Evolutionary conservation across 1,140 invertebrate genomes (phyloP).

Genomic region (Metaphire vulgaris): DNA sequence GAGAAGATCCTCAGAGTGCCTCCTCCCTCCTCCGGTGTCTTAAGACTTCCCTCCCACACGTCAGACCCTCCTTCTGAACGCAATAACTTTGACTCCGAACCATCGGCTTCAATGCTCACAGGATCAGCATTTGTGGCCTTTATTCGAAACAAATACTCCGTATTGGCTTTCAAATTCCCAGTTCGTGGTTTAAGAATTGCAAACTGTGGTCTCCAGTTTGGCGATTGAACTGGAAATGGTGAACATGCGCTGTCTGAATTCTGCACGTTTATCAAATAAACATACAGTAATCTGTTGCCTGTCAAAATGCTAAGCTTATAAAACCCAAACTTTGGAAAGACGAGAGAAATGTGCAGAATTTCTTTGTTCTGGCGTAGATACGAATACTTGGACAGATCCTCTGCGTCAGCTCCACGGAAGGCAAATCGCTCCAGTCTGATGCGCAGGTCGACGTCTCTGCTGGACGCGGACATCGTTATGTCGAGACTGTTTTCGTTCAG

Average conservation of each 20-base stretch:
- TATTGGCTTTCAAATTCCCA: background rate
- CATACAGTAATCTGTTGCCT: constrained; percentile 1
- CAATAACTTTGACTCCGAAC: background rate
- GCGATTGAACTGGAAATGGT: constrained; percentile 9
- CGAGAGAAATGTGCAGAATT: constrained; percentile 7
- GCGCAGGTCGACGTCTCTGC: background rate
- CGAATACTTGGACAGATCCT: constrained; percentile 13
- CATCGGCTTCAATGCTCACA: constrained; percentile 5
- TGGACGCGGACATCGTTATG: background rate
- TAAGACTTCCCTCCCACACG: background rate
- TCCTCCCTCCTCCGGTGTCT: background rate
- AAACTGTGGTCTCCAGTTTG: background rate
- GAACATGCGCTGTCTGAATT: constrained; percentile 1
- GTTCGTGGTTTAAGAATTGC: constrained; percentile 13
- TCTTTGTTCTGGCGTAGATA: background rate
- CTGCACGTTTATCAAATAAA: constrained; percentile 26
- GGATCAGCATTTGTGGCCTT: background rate
- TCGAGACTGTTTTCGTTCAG: background rate
- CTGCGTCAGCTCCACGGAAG: background rate
- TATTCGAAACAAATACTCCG: background rate
- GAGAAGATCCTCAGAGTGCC: background rate
- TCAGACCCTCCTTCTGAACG: background rate
- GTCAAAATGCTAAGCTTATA: constrained; percentile 18
- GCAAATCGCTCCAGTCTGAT: background rate
- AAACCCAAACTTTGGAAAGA: constrained; percentile 22